These are phyloP conservation scores for Pipistrellus nathusii DNA, from an alignment of 2,797 vertebrate genomes.

Conservation along the genomic window DNA sequence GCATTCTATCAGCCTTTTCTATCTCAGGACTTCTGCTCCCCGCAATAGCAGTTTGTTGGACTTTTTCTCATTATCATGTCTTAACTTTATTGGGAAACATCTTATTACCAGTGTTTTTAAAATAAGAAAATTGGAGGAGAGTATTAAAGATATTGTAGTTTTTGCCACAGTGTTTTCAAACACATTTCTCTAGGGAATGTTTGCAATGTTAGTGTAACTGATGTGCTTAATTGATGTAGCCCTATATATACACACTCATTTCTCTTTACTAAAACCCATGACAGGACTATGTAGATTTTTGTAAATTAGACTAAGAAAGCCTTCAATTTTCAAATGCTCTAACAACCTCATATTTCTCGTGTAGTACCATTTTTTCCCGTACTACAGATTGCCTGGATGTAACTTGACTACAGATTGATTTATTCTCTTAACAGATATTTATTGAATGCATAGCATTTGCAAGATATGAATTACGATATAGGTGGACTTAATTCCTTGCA, in stretches of 20 bases:
- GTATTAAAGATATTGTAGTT: background rate
- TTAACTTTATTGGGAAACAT: conserved; percentile 19
- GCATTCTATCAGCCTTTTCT: background rate
- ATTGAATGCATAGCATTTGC: background rate
- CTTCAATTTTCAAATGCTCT: background rate
- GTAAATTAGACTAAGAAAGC: conserved; percentile 31
- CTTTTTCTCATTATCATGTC: conserved; percentile 4
- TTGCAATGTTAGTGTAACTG: background rate
- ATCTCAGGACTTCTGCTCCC: background rate
- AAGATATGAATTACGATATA: background rate
- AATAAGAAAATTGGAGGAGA: background rate
- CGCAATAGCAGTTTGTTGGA: background rate
- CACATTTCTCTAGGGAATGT: background rate
- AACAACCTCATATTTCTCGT: background rate
- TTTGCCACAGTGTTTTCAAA: conserved; percentile 17
- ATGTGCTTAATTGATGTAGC: background rate
- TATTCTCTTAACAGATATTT: conserved; percentile 7
- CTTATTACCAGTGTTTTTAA: conserved; percentile 47
- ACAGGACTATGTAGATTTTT: conserved; percentile 16
- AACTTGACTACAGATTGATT: background rate
- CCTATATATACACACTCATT: background rate
- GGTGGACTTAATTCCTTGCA: conserved; percentile 12
- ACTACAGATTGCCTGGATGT: background rate
- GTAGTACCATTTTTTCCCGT: conserved; percentile 23
- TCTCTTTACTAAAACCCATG: conserved; percentile 1